Evolutionary conservation across 1,140 invertebrate genomes (phyloP), one percentile per base, ranked within the genome.

Genomic region (Xylocopa sonorina): DNA sequence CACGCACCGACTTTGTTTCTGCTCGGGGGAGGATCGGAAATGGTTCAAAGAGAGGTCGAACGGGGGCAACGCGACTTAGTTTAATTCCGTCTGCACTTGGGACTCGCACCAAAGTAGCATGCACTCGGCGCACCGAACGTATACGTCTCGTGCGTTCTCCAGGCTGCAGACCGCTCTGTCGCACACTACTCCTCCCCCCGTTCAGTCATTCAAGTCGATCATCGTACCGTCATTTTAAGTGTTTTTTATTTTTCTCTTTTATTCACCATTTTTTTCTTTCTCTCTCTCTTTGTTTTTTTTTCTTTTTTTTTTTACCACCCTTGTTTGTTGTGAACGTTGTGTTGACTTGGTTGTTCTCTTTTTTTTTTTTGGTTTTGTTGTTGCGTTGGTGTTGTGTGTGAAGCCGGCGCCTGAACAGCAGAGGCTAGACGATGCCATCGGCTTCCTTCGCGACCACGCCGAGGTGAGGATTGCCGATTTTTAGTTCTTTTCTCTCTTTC

Each of bases 351-450:
- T 92, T 93, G 90, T 93, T 92, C 86, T 90, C 73, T 85, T 46
- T 84, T 68, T 92, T 92, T 92, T 92, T 93, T 93, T 93, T 92
- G 90, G 89, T 92, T 94, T 93, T 93, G 90, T 93, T 93, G 91
- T 93, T 92, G 92, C 90, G 91, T 93, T 94, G 92, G 92, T 93
- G 92, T 94, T 93, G 88, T 92, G 91, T 93, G 92, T 94, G 91
- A 93, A 96, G 95, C 94, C 95, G 93, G 94, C 95, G 91, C 95
- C 96, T 88, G 96, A 97, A 93, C 95, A 96, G 92, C 95, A 97
- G 91, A 95, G 96, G 92, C 94, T 97, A 91, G 97, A 98, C 94
- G 97, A 97, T 94, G 97, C 97, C 84, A 97, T 98, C 94, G 96
- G 96, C 90, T 97, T 97, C 92, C 95, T 98, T 89, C 94, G 97